These are phyloP conservation scores for Triplophysa bombifrons DNA, from an alignment of 2,797 vertebrate species.

Conservation along the genomic window DNA sequence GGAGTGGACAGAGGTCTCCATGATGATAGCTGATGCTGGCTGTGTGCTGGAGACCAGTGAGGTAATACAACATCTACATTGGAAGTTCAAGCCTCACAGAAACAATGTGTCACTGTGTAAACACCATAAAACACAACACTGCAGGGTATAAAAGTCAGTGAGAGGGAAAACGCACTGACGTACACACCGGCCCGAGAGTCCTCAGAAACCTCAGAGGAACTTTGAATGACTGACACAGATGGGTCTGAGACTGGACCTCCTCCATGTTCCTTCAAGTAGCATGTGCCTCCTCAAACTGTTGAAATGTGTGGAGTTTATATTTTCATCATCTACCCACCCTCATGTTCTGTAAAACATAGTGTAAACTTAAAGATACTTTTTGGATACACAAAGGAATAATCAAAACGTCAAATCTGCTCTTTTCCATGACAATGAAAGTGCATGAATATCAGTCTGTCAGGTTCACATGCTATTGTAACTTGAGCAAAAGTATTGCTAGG, in stretches of 20 bases:
- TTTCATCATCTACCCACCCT: neutral
- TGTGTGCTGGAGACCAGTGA: constrained; percentile 38
- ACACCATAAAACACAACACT: constrained; percentile 59
- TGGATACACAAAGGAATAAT: neutral
- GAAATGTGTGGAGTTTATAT: neutral
- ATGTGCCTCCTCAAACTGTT: neutral
- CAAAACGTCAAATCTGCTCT: neutral
- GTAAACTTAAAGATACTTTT: too few species aligned
- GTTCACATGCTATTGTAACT: neutral
- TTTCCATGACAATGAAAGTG: neutral
- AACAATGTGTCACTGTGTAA: constrained; percentile 58
- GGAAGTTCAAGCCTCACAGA: constrained; percentile 51
- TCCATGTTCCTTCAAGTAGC: neutral
- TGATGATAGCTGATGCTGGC: constrained; percentile 33
- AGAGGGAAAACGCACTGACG: constrained; percentile 60
- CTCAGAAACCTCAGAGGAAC: constrained; percentile 38
- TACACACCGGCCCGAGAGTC: constrained; percentile 31
- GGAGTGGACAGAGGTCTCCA: constrained; percentile 49
- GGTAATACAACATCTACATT: constrained; percentile 34
- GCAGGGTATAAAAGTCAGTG: constrained; percentile 59
- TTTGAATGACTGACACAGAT: constrained; percentile 6
- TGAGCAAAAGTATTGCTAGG: neutral
- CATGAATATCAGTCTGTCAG: neutral
- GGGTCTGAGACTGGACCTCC: neutral
- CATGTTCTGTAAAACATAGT: neutral